phyloP scores from a whole-genome alignment of 2,888 invertebrate species.

The Diadromus collaris region DNA sequence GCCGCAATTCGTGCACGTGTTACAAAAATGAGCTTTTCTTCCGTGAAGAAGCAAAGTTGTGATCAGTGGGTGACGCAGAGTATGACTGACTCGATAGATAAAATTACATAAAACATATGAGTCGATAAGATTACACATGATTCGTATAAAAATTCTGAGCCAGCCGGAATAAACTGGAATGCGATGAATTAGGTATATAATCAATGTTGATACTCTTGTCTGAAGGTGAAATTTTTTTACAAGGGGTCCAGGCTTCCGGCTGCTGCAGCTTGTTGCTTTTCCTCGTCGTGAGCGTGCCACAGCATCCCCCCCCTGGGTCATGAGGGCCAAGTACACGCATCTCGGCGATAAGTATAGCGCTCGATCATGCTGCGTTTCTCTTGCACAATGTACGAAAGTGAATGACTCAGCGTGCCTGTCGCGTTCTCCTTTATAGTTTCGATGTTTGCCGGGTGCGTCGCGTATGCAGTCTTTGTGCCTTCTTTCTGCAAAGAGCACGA shows the following conservation, averaged over 20 bases:
- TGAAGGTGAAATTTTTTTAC: background rate
- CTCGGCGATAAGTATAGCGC: slow-evolving; percentile 41
- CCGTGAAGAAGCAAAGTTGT: background rate
- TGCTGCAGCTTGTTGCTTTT: slow-evolving; percentile 50
- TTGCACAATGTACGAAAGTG: slow-evolving; percentile 64
- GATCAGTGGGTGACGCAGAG: background rate
- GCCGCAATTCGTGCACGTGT: too few relatives aligned
- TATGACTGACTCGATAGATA: background rate
- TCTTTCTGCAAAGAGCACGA: background rate
- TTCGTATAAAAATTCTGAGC: background rate
- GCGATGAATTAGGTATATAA: background rate
- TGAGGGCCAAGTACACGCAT: slow-evolving; percentile 48
- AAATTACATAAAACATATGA: background rate
- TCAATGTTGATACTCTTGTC: slow-evolving; percentile 14
- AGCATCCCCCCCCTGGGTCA: slow-evolving; percentile 24
- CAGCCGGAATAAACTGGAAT: background rate
- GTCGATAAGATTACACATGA: background rate
- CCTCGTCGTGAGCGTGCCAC: slow-evolving; percentile 23
- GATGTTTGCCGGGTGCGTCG: slow-evolving; percentile 51
- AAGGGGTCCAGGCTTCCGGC: slow-evolving; percentile 22
- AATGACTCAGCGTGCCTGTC: slow-evolving; percentile 70
- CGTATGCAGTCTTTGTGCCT: slow-evolving; percentile 44
- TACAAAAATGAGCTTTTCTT: too few relatives aligned
- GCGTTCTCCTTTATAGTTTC: slow-evolving; percentile 60
- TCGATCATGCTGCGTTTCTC: slow-evolving; percentile 22